Base-by-base conservation (phyloP, 2,888 invertebrate species). In the Marasmarcha lunaedactyla region DNA sequence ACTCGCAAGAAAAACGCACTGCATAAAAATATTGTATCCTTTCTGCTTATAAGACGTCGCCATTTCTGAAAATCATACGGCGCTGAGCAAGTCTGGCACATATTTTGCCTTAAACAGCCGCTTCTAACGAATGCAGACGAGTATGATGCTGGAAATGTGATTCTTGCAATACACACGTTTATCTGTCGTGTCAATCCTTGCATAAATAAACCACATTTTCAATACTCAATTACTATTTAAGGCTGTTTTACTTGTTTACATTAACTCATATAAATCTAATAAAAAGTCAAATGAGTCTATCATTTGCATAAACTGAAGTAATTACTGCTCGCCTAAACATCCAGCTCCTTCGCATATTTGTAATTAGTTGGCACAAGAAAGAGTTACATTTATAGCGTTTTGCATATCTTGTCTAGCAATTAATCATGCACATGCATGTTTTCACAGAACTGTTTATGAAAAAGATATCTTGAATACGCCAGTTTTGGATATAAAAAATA, bases 1-100 rank as follows among this genome's bases (percentile, higher is more conserved):
- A 49, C 62, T 47, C 65, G 55, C 55, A 69, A 70, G 72, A 77
- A 81, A 81, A 79, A 81, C 73, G 61, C 36, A 61, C 57, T 47
- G 72, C 71, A 81, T 83, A 83, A 79, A 83, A 83, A 83, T 81
- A 83, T 83, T 79, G 79, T 72, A 79, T 76, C 72, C 77, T 68
- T 70, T 63, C 63, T 66, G 65, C 66, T 57, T 73, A 76, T 81
- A 77, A 63, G 68, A 64, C 58, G 59, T 63, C 57, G 67, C 77
- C 81, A 73, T 78, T 81, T 83, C 81, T 81, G 83, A 83, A 79
- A 83, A 83, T 83, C 83, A 83, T 79, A 79, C 83, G 79, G 79
- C 70, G 73, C 71, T 57, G 59, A 70, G 63, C 73, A 48, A 68
- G 74, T 72, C 54, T 55, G 62, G 61, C 73, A 60, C 81, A 83